phyloP scores from a whole-genome alignment of 2,113 vertebrate genomes.

The Sula dactylatra region DNA sequence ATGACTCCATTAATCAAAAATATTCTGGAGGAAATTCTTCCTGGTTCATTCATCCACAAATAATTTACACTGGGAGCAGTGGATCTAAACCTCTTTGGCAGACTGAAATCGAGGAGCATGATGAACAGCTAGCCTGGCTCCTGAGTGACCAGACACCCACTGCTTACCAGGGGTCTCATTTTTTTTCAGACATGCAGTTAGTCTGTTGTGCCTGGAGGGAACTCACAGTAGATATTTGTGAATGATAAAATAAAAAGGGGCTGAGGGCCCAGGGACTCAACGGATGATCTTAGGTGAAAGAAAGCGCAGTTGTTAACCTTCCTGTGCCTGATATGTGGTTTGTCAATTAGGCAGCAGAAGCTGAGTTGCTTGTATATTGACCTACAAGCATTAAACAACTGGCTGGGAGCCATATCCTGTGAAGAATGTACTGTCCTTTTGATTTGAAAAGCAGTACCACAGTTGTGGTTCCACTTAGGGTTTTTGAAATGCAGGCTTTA shows the following conservation, averaged over 20 bases:
- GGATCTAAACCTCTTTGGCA: conserved; percentile 60
- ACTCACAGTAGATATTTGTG: conserved; percentile 59
- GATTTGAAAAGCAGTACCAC: conserved; percentile 77
- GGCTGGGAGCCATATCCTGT: conserved; percentile 72
- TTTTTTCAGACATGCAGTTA: conserved; percentile 23
- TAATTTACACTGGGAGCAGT: conserved; percentile 39
- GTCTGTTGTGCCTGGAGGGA: conserved; percentile 32
- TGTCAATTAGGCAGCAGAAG: conserved; percentile 71
- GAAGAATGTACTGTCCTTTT: conserved; percentile 58
- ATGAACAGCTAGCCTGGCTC: conserved; percentile 61
- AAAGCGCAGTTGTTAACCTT: conserved; percentile 64
- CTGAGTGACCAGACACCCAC: conserved; percentile 49
- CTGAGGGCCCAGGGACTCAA: conserved; percentile 33
- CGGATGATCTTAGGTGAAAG: conserved; percentile 59
- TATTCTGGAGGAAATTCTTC: conserved; percentile 21
- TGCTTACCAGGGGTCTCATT: conserved; percentile 31
- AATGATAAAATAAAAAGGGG: conserved; percentile 47
- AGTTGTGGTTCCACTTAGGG: conserved; percentile 63
- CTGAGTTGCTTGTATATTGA: conserved; percentile 61
- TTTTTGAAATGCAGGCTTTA: conserved; percentile 55
- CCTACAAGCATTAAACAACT: conserved; percentile 68
- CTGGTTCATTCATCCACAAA: conserved; percentile 14
- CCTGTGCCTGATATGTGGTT: conserved; percentile 68
- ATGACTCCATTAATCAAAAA: conserved; percentile 45
- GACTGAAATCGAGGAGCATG: conserved; percentile 37